phyloP scores from a whole-genome alignment of 1,140 invertebrate species.

The Zaprionus capensis region DNA sequence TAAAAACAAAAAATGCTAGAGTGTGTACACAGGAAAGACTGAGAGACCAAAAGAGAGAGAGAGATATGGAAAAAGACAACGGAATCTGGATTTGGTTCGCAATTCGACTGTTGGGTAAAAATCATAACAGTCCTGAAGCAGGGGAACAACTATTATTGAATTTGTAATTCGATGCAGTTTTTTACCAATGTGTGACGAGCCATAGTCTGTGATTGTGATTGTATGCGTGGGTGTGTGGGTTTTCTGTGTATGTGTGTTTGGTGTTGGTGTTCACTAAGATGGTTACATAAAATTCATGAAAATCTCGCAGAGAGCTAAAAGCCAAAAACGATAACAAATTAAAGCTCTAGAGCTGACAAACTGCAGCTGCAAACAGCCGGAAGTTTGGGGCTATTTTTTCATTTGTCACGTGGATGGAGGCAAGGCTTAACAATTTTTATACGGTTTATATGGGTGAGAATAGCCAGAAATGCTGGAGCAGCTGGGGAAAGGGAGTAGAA shows the following conservation, averaged over 20 bases:
- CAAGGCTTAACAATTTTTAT: slow-evolving; percentile 63
- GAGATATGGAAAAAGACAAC: neutral
- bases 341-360: slow-evolving; percentile 74
- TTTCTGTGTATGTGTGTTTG: slow-evolving; percentile 17
- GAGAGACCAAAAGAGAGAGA: neutral
- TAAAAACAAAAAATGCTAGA: too few relatives aligned
- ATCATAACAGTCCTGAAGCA: slow-evolving; percentile 33
- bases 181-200: slow-evolving; percentile 23
- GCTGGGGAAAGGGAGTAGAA: neutral
- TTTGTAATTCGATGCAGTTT: slow-evolving; percentile 60
- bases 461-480: slow-evolving; percentile 6
- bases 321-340: slow-evolving; percentile 60
- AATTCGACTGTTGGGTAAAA: slow-evolving; percentile 30
- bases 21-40: neutral
- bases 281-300: slow-evolving; percentile 78
- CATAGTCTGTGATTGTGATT: neutral
- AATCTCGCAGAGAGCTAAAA: slow-evolving; percentile 58
- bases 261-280: slow-evolving; percentile 18
- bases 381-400: slow-evolving; percentile 71
- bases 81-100: slow-evolving; percentile 8
- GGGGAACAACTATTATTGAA: slow-evolving; percentile 70
- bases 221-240: slow-evolving; percentile 11
- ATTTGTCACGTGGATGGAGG: slow-evolving; percentile 69
- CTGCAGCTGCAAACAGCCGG: slow-evolving; percentile 74
- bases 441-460: slow-evolving; percentile 21